These are phyloP conservation scores for Drosophila repletoides DNA, from an alignment of 1,140 invertebrate species.

Conservation along the genomic window DNA sequence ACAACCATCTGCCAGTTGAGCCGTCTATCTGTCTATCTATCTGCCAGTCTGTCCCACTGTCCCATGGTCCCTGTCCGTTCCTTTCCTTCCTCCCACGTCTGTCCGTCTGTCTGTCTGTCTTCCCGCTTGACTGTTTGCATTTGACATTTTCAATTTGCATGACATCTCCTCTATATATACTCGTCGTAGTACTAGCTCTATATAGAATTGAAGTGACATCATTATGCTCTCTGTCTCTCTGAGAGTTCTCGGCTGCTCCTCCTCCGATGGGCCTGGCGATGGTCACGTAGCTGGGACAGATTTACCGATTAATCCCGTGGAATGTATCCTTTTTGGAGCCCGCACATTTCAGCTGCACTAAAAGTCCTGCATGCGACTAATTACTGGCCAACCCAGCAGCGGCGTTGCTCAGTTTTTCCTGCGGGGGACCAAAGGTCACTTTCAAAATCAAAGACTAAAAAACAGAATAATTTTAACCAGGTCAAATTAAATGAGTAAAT, in stretches of 20 bases:
- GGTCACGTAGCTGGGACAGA: conserved; percentile 23
- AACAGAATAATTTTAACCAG: no score
- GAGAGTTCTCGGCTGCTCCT: no score
- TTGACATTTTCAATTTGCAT: conserved; percentile 80
- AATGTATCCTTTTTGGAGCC: neutral
- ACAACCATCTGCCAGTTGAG: conserved; percentile 42
- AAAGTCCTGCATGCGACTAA: no score
- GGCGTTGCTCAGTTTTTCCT: no score
- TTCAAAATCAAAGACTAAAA: no score
- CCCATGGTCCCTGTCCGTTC: neutral
- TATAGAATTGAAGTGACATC: conserved; percentile 15
- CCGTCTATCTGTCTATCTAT: conserved; percentile 30
- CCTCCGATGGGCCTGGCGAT: no score
- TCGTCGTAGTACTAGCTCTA: conserved; percentile 1
- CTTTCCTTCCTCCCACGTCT: neutral
- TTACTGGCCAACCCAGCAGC: no score
- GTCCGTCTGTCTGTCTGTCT: conserved; percentile 29
- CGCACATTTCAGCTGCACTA: no score
- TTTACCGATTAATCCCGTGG: no score
- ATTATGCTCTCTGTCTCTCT: neutral
- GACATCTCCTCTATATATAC: conserved; percentile 41
- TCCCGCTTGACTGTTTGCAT: conserved; percentile 67
- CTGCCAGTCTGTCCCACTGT: neutral
- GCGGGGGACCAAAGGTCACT: no score
- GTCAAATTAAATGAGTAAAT: no score